Evolutionary conservation across 2,797 vertebrate species (phyloP).

Genomic region (Epinephelus awoara): DNA sequence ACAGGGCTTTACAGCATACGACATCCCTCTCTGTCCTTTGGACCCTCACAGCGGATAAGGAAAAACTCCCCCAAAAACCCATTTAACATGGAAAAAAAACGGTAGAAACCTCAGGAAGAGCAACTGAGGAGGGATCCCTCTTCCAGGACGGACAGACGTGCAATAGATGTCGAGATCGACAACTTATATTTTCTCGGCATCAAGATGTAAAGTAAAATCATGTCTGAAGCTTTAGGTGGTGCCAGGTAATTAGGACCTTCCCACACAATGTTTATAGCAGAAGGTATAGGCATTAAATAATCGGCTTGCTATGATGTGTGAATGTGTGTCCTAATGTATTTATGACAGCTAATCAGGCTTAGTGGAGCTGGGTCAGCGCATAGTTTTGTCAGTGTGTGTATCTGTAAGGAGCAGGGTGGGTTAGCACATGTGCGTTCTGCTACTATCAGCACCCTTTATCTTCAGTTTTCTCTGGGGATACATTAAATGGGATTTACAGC

Average conservation of each 20-base stretch:
- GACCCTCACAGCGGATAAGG: too few relatives aligned
- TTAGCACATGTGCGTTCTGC: constrained; percentile 38
- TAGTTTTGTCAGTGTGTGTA: constrained; percentile 37
- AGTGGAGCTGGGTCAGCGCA: constrained; percentile 80
- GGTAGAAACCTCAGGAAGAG: too few relatives aligned
- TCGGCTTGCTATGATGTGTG: constrained; percentile 74
- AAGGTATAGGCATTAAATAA: constrained; percentile 76
- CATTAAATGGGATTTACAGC: constrained; percentile 62
- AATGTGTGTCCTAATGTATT: constrained; percentile 78
- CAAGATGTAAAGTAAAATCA: constrained; percentile 20
- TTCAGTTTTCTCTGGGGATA: constrained; percentile 15
- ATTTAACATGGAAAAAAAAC: too few relatives aligned
- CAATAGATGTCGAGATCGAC: too few relatives aligned
- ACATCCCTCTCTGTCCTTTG: too few relatives aligned
- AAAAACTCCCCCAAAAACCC: too few relatives aligned
- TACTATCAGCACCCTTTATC: not conserved
- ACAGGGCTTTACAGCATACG: too few relatives aligned
- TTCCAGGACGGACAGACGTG: too few relatives aligned
- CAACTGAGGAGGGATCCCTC: too few relatives aligned
- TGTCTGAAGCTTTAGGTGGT: not conserved
- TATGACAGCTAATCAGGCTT: constrained; percentile 88
- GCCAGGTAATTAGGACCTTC: constrained; percentile 42
- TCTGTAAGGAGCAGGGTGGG: constrained; percentile 21
- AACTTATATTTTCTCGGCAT: not conserved
- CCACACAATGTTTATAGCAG: constrained; percentile 36